These are phyloP conservation scores for Brachynemurus nebulosus DNA, from an alignment of 2,888 invertebrate species.

Conservation along the genomic window DNA sequence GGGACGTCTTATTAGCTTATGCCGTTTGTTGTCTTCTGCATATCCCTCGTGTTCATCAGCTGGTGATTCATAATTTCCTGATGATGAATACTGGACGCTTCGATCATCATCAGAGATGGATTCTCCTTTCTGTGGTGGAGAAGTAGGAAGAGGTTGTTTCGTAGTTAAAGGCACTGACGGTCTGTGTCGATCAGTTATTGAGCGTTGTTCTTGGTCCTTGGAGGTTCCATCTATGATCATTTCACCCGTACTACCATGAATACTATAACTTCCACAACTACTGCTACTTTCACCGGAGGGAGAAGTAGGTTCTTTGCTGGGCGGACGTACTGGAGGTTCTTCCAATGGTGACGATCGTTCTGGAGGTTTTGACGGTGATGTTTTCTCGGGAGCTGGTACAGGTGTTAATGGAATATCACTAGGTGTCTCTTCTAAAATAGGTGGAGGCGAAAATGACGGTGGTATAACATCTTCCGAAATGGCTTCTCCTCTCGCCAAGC, in stretches of 20 bases:
- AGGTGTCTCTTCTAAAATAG: constrained; percentile 37
- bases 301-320: constrained; percentile 31
- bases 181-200: constrained; percentile 11
- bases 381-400: constrained; percentile 23
- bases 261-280: constrained; percentile 42
- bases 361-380: background rate
- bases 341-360: background rate
- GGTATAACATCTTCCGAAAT: constrained; percentile 48
- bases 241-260: constrained; percentile 26
- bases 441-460: constrained; percentile 44
- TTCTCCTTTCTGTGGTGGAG: constrained; percentile 35
- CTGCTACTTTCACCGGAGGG: constrained; percentile 42
- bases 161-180: constrained; percentile 22
- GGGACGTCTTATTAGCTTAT: constrained; percentile 20
- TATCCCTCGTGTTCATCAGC: constrained; percentile 43
- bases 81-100: constrained; percentile 55
- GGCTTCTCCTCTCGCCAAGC: constrained; percentile 58
- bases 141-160: constrained; percentile 25
- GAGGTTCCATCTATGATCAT: background rate
- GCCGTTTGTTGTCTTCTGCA: background rate
- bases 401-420: constrained; percentile 28
- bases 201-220: constrained; percentile 3
- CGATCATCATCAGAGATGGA: constrained; percentile 54
- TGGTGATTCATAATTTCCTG: constrained; percentile 62
- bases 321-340: background rate